Evolutionary conservation across 2,797 vertebrate species (phyloP).

Genomic region (Buphagus erythrorhynchus): DNA sequence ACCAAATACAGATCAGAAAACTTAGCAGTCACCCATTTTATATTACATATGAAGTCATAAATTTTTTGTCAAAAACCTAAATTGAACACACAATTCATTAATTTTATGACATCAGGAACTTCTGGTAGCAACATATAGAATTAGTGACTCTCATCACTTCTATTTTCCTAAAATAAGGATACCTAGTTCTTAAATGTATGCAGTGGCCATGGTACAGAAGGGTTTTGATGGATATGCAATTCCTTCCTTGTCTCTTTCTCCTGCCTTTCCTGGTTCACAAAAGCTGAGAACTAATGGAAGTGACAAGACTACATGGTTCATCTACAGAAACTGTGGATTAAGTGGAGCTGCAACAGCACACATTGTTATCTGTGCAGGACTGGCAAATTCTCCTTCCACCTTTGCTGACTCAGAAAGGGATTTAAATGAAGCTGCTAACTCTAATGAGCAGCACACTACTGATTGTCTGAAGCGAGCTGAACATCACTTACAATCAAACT

Average conservation of each 20-base stretch:
- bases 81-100: not conserved
- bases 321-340: not conserved
- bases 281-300: not conserved
- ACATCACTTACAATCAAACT: not conserved
- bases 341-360: not conserved
- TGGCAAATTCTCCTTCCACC: not conserved
- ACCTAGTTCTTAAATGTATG: not conserved
- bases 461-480: not conserved
- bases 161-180: not conserved
- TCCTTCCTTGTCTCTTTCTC: not conserved
- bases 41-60: not conserved
- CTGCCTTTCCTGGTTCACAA: not conserved
- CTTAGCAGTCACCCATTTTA: not conserved
- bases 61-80: not conserved
- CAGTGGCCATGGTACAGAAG: not conserved
- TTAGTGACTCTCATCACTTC: not conserved
- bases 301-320: not conserved
- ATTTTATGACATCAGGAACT: not conserved
- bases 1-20: not conserved
- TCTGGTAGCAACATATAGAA: not conserved
- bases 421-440: conserved; percentile 33
- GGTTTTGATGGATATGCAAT: not conserved
- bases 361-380: not conserved
- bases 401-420: not conserved
- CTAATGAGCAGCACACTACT: not conserved